These are phyloP conservation scores for Enteromius thamalakanensis DNA, from an alignment of 2,797 vertebrate species.

Conservation along the genomic window DNA sequence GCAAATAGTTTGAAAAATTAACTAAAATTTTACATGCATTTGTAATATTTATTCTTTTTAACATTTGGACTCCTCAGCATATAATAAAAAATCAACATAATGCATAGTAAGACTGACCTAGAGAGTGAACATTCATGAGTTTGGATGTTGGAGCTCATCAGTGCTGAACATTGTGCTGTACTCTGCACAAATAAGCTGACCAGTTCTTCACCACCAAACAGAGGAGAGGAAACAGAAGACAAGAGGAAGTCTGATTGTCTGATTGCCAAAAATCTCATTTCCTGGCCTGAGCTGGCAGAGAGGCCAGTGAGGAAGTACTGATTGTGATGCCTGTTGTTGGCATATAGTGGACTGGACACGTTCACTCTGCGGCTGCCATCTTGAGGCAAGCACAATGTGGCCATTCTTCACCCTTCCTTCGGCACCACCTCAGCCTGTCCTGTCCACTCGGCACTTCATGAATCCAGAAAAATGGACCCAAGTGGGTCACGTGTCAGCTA, in stretches of 20 bases:
- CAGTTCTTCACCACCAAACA: conserved; percentile 29
- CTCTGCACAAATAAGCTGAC: conserved; percentile 47
- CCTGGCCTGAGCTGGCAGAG: conserved; percentile 35
- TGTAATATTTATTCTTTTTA: neutral
- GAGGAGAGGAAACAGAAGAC: conserved; percentile 41
- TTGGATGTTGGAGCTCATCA: conserved; percentile 27
- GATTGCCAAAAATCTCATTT: conserved; percentile 44
- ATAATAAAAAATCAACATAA: neutral
- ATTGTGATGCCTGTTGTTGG: conserved; percentile 24
- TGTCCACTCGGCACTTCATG: neutral
- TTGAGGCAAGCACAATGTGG: conserved; percentile 29
- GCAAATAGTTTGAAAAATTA: neutral
- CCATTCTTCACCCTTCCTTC: conserved; percentile 20
- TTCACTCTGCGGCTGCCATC: neutral
- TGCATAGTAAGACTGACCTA: neutral
- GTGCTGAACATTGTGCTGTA: conserved; percentile 28
- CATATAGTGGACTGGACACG: conserved; percentile 22
- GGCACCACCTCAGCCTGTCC: neutral
- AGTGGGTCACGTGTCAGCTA: conserved; percentile 1
- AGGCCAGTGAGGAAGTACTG: conserved; percentile 24
- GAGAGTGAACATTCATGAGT: conserved; percentile 22
- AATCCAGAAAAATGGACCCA: conserved; percentile 24
- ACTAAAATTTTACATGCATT: neutral
- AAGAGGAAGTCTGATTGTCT: conserved; percentile 49
- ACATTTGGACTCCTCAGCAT: neutral